Base-by-base conservation (phyloP, 2,113 vertebrate species). In the Lichenostomus cassidix region DNA sequence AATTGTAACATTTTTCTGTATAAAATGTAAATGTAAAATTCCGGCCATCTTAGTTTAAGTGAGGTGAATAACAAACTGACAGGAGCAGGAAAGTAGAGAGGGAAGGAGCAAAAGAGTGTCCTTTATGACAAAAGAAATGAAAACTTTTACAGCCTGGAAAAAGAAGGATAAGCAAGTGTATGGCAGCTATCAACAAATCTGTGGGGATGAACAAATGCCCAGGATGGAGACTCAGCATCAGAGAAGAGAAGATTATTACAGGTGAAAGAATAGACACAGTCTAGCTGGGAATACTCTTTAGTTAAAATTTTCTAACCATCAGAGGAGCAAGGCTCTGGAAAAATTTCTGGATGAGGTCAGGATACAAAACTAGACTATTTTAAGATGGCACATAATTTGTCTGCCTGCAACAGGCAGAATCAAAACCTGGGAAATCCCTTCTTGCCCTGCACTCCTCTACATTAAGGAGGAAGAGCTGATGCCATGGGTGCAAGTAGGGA, bases 401-500 rank as follows among this genome's bases (percentile, higher is more conserved):
- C 11, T 46, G 24, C 46, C 67, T 80, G 31, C 15, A 86, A 49
- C 20, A 73, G 5, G 2, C n/a, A 77, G 7, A 7, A 9, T 31
- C 11, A 39, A 53, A 37, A 29, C 6, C 17, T 42, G 41, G 19
- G 35, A 35, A 50, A 86, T 73, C 7, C 4, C 6, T 90, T 52
- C 24, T 86, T 5, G 1, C 8, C 19, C 20, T 35, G 15, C 47
- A 12, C 8, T 39, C 2, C 16, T 50, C 8, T n/a, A 1, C 0
- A 0, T 25, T 60, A 25, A 64, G 11, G 19, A 88, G 63, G 23
- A 62, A 74, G 8, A 20, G 8, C 1, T 3, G 9, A 41, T 4
- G 0, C 11, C 22, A 11, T 8, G 8, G 15, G 24, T 46, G 10
- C 9, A 35, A 0, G 0, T 4, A 56, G 6, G 28, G 35, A 78